These are phyloP conservation scores for Crotalus tigris DNA, from an alignment of 2,113 vertebrate genomes.

Conservation along the genomic window DNA sequence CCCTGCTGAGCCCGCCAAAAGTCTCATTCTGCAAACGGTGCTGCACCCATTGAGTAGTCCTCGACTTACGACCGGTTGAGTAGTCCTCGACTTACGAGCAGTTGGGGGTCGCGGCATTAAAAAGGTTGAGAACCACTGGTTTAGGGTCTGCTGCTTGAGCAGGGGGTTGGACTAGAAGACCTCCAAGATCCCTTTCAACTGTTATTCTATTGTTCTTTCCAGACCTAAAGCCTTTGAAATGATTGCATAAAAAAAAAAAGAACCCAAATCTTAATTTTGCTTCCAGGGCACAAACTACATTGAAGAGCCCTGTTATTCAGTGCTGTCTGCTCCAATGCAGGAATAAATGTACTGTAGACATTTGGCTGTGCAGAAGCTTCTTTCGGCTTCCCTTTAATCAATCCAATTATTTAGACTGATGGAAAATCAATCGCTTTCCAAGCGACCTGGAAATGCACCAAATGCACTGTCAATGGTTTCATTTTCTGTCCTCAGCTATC, in stretches of 20 bases:
- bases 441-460: neutral
- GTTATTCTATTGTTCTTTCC: neutral
- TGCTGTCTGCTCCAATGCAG: neutral
- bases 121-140: too few species aligned
- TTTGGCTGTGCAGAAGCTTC: neutral
- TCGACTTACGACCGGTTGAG: too few species aligned
- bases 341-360: neutral
- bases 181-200: too few species aligned
- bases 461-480: neutral
- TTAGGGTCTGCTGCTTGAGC: too few species aligned
- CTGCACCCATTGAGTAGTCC: too few species aligned
- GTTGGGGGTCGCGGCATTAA: too few species aligned
- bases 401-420: neutral
- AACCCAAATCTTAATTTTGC: neutral
- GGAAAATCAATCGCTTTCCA: neutral
- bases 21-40: too few species aligned
- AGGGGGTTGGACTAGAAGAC: too few species aligned
- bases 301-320: neutral
- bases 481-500: neutral
- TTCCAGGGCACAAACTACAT: neutral
- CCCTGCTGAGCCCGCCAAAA: too few species aligned
- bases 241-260: neutral
- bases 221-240: neutral
- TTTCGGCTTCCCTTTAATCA: neutral
- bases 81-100: too few species aligned